Base-by-base conservation (phyloP, 2,113 vertebrate genomes). In the Sinocyclocheilus maitianheensis region DNA sequence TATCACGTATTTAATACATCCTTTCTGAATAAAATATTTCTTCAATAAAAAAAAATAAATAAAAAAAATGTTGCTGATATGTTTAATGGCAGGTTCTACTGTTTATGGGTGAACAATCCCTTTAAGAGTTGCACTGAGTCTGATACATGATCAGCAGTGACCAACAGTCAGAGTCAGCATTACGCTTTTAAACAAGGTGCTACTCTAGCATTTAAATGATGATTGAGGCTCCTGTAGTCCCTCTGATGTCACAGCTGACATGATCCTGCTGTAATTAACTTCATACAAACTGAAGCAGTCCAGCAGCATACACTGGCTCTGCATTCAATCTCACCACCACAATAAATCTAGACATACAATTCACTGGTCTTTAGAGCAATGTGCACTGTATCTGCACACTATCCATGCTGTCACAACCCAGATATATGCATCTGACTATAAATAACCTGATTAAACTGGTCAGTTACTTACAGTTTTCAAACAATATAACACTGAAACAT, bases 141-240 rank as follows among this genome's bases (percentile, higher is more conserved):
- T 78, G 48, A 53, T 55, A 16, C 46, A 55, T 53, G n/a, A 30
- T 78, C 53, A 37, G 55, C 12, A 10, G 55, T 43, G 12, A 30
- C 51, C 30, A 40, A 22, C 40, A 65, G 78, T 43, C 78, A 30
- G 48, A 81, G 60, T 67, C 40, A 46, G 43, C 51, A 22, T 63
- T 62, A 80, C 63, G 20, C 20, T 3, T 46, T 46, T 67, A 81
- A 81, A 69, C n/a, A 81, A 81, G 40, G 79, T 81, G 62, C 62
- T 81, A 69, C 40, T 48, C 22, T 43, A 67, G 79, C 43, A 81
- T 81, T 67, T 67, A 51, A 81, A 81, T 81, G 43, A 81, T 48
- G 62, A 81, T 67, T 81, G 62, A 81, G n/a, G 43, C 26, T 24
- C 40, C 13, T 20, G 62, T 67, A 62, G 60, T 34, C 40, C n/a